phyloP scores from a whole-genome alignment of 2,797 vertebrate genomes.

The Crocodylus rhombifer region DNA sequence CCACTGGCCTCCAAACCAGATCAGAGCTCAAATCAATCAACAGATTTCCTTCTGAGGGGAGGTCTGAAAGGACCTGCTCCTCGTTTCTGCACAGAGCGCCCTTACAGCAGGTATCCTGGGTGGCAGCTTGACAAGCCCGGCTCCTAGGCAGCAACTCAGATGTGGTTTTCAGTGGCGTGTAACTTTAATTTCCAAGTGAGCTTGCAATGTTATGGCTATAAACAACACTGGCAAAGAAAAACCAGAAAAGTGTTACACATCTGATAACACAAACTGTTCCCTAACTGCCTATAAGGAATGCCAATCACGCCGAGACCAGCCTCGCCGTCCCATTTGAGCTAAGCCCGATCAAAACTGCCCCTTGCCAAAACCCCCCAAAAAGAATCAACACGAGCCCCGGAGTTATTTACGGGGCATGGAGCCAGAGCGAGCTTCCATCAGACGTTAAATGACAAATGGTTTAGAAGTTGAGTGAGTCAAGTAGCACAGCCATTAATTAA shows the following conservation, averaged over 20 bases:
- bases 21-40: background rate
- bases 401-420: background rate
- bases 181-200: background rate
- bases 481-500: background rate
- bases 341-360: background rate
- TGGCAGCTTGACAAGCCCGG: background rate
- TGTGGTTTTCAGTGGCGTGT: background rate
- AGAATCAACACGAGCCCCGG: background rate
- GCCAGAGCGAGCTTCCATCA: background rate
- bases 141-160: background rate
- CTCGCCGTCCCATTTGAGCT: background rate
- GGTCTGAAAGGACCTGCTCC: background rate
- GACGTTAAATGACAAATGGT: background rate
- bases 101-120: background rate
- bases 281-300: background rate
- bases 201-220: background rate
- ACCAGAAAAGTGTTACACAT: background rate
- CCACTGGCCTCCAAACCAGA: background rate
- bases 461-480: background rate
- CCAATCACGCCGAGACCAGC: background rate
- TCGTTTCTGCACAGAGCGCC: accelerated
- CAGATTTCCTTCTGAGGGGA: background rate
- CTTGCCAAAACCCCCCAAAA: background rate
- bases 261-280: background rate
- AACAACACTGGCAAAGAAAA: background rate